Base-by-base conservation (phyloP, 1,140 invertebrate species). In the Idris sp. region DNA sequence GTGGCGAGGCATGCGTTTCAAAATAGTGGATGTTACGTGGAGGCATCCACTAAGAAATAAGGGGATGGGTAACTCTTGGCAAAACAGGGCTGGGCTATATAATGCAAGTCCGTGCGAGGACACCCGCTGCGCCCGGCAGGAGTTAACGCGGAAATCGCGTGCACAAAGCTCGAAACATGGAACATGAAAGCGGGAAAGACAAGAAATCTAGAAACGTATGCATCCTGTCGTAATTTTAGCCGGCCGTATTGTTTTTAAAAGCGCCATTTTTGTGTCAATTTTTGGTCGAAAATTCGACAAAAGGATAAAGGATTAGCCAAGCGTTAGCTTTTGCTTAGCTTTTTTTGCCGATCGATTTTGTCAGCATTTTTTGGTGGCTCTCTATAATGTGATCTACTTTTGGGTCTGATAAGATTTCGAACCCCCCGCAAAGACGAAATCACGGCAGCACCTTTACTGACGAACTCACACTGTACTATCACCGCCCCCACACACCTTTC, bases 91-190 rank as follows among this genome's bases (percentile, higher is more conserved):
- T 71, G 80, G 79, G 74, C 82, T 85, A n/a, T n/a, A n/a, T n/a
- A 84, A 81, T 82, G 80, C 61, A 76, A 83, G 77, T 81, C 77
- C 78, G 79, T 74, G 80, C 71, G 82, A 83, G 79, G 80, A 83
- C 80, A 81, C 84, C 79, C 81, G 79, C 81, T 86, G 83, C 67
- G 83, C 84, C 44, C 77, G 76, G 77, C 79, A 79, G 82, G 83
- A 79, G 81, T 83, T 87, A 87, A 86, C 83, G 84, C 79, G 81
- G 82, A 80, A 84, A 87, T 86, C 82, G 84, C 85, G 83, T 85
- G 84, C 78, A 79, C 62, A 61, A 40, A 53, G 65, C 72, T 74
- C 73, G 68, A 77, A 79, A 77, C 78, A 74, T 64, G 69, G 49
- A 77, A 79, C 77, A 74, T 49, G 59, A 69, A 61, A 59, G 41